Conservation (phyloP, 2,888 invertebrate genomes). For the Noctua pronuba region DNA sequence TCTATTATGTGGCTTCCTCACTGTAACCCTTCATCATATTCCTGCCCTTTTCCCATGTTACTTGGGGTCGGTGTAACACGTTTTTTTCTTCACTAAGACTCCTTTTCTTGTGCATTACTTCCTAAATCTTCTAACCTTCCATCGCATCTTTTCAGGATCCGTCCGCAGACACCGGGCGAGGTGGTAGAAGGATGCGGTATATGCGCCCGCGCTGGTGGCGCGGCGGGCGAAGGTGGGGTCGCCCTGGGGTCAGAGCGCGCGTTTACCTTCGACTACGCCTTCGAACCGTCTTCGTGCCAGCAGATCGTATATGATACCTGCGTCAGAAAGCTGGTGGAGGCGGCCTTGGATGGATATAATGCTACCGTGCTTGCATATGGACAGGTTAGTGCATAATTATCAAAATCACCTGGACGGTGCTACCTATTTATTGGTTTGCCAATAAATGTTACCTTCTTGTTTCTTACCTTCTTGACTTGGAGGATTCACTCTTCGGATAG, state of each 20-base stretch:
- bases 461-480: not conserved
- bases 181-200: slow-evolving; percentile 98
- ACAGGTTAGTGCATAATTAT: slow-evolving; percentile 91
- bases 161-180: slow-evolving; percentile 98
- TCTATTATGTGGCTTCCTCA: not conserved
- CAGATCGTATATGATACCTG: slow-evolving; percentile 95
- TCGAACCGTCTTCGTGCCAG: slow-evolving; percentile 95
- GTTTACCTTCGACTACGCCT: slow-evolving; percentile 99
- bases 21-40: not conserved
- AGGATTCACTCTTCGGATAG: not conserved
- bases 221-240: slow-evolving; percentile 97
- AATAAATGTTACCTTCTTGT: not conserved
- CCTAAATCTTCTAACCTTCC: not conserved
- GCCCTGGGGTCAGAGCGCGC: slow-evolving; percentile 97
- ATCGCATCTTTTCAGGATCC: slow-evolving; percentile 92
- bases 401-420: not conserved
- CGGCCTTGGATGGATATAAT: slow-evolving; percentile 98
- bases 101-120: not conserved
- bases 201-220: slow-evolving; percentile 97
- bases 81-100: not conserved
- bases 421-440: not conserved
- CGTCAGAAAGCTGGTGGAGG: slow-evolving; percentile 96
- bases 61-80: not conserved
- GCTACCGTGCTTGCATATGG: slow-evolving; percentile 99
- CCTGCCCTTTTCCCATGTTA: not conserved